phyloP scores from a whole-genome alignment of 53 echinoderm and acorn worm species.

The Crossaster papposus region DNA sequence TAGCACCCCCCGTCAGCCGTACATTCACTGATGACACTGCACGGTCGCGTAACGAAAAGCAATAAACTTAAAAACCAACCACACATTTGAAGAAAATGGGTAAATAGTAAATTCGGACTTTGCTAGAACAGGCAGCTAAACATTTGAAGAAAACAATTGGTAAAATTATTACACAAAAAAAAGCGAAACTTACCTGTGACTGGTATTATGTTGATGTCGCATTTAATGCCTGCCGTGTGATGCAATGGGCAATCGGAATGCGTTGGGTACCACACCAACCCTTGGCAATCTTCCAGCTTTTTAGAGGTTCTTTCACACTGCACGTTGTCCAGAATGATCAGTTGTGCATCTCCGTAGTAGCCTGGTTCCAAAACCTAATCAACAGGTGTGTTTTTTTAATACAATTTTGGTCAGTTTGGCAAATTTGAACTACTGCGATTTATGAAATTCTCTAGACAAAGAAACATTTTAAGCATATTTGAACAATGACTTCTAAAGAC shows the following conservation, averaged over 20 bases:
- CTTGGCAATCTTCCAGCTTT: constrained; percentile 16
- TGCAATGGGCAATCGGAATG: not conserved
- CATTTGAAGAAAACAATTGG: too few relatives aligned
- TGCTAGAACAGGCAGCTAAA: too few relatives aligned
- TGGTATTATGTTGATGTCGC: constrained; percentile 10
- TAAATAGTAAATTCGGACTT: too few relatives aligned
- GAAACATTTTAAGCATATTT: too few relatives aligned
- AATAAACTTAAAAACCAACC: not conserved
- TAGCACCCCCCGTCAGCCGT: constrained; percentile 29
- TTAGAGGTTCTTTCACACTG: not conserved
- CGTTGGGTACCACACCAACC: constrained; percentile 26
- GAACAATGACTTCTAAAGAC: too few relatives aligned
- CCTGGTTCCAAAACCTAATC: constrained; percentile 35
- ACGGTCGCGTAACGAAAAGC: not conserved
- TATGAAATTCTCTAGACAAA: too few relatives aligned
- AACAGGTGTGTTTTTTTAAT: not conserved
- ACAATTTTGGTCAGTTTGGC: not conserved
- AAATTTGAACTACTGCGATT: not conserved
- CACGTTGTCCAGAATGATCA: constrained; percentile 32
- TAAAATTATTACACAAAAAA: not conserved
- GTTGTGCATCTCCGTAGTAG: not conserved
- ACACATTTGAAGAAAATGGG: not conserved
- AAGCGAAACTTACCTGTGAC: constrained; percentile 6
- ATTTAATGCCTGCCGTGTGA: constrained; percentile 5
- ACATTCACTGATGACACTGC: constrained; percentile 41